These are phyloP conservation scores for Theodoxus fluviatilis DNA, from an alignment of 2,888 invertebrate genomes.

Conservation along the genomic window DNA sequence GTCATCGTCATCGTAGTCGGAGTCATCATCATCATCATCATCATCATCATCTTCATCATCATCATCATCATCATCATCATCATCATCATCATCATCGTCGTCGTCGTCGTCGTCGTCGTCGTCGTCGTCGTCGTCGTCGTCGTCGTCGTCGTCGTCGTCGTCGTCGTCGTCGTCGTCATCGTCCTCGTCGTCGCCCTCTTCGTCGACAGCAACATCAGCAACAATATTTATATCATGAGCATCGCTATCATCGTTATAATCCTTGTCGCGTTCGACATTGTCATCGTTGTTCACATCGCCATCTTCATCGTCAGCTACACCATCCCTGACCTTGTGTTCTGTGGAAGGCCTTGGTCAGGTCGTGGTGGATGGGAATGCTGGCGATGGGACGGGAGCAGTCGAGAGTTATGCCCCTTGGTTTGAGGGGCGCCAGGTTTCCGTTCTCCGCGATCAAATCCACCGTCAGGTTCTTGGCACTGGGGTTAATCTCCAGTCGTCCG, in stretches of 20 bases:
- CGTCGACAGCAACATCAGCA: background rate
- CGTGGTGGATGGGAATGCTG: conserved; percentile 44
- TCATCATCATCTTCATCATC: conserved; percentile 5
- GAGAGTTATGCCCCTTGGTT: conserved; percentile 33
- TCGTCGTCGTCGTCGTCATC: conserved; percentile 13
- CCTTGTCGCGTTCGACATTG: background rate
- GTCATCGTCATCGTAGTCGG: conserved; percentile 12
- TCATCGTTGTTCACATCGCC: background rate
- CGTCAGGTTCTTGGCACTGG: conserved; percentile 34
- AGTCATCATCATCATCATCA: conserved; percentile 22
- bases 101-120: background rate
- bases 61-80: conserved; percentile 4
- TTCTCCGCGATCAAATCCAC: conserved; percentile 41
- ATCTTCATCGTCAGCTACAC: background rate
- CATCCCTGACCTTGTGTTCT: conserved; percentile 44
- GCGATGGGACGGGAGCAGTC: conserved; percentile 45
- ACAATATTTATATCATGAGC: background rate
- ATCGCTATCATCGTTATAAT: background rate
- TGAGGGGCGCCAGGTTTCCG: conserved; percentile 31
- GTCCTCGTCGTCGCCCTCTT: conserved; percentile 1
- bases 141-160: conserved; percentile 20
- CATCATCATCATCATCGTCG: conserved; percentile 18
- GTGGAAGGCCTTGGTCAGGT: conserved; percentile 49
- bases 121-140: background rate
- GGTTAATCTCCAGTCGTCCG: conserved; percentile 37